Evolutionary conservation across 2,797 vertebrate genomes (phyloP).

Genomic region (Gymnothorax reevesii): DNA sequence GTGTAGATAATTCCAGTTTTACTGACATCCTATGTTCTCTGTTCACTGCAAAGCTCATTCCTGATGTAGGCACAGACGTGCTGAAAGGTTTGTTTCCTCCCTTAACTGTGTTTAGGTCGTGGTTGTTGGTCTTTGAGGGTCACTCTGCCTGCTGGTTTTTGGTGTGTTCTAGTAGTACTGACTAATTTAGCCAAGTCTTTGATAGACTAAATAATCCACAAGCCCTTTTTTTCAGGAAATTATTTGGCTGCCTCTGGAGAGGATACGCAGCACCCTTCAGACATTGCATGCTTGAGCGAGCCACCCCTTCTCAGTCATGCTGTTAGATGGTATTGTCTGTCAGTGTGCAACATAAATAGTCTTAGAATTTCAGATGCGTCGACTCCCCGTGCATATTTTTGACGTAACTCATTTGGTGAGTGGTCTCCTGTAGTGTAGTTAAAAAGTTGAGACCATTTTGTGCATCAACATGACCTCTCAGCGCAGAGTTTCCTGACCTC

Average conservation of each 20-base stretch:
- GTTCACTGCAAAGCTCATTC: neutral
- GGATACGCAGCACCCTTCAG: no score
- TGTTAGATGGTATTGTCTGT: neutral
- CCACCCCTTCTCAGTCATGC: neutral
- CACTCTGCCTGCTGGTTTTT: neutral
- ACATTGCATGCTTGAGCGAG: neutral
- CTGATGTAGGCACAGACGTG: neutral
- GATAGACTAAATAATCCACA: no score
- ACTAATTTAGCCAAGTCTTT: no score
- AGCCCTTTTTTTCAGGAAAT: no score
- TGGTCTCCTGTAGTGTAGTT: neutral
- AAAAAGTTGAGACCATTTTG: neutral
- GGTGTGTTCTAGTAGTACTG: no score
- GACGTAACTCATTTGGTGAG: neutral
- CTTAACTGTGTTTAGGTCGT: no score
- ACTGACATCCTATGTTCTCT: neutral
- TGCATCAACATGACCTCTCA: neutral
- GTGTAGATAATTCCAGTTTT: no score
- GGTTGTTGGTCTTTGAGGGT: neutral
- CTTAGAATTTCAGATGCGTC: neutral
- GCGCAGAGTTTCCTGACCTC: neutral
- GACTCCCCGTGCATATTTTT: neutral
- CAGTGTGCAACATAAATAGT: neutral
- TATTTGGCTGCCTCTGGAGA: no score
- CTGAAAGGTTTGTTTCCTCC: neutral